phyloP scores from a whole-genome alignment of 2,888 invertebrate genomes.

The Hymenopus coronatus region DNA sequence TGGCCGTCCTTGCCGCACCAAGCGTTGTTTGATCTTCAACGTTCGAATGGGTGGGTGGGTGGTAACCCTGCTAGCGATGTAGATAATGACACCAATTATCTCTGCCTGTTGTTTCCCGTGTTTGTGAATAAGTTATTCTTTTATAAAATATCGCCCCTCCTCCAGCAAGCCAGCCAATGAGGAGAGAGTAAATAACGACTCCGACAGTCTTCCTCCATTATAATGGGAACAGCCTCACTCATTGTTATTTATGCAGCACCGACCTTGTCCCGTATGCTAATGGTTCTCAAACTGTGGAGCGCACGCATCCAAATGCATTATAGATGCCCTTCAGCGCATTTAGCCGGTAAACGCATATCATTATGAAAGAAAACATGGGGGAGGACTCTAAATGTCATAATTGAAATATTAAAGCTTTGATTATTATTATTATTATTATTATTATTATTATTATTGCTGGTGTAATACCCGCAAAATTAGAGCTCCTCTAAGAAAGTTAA shows the following conservation, averaged over 20 bases:
- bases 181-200: background rate
- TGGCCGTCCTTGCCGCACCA: background rate
- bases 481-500: too few relatives aligned
- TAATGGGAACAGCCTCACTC: background rate
- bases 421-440: too few relatives aligned
- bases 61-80: constrained; percentile 7
- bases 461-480: too few relatives aligned
- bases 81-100: constrained; percentile 24
- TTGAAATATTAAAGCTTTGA: too few relatives aligned
- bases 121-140: constrained; percentile 12
- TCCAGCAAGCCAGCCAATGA: background rate
- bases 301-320: background rate
- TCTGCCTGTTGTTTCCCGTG: constrained; percentile 16
- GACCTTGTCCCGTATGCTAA: background rate
- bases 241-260: background rate
- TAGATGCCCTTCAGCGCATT: background rate
- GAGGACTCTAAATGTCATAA: too few relatives aligned
- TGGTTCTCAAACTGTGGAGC: background rate
- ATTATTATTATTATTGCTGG: too few relatives aligned
- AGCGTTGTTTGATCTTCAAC: background rate
- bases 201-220: background rate
- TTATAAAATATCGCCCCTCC: constrained; percentile 10
- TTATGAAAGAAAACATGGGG: too few relatives aligned
- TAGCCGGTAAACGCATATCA: too few relatives aligned
- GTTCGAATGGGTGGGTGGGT: constrained; percentile 7